phyloP scores from a whole-genome alignment of 2,888 invertebrate genomes.

The Acleris laterana region DNA sequence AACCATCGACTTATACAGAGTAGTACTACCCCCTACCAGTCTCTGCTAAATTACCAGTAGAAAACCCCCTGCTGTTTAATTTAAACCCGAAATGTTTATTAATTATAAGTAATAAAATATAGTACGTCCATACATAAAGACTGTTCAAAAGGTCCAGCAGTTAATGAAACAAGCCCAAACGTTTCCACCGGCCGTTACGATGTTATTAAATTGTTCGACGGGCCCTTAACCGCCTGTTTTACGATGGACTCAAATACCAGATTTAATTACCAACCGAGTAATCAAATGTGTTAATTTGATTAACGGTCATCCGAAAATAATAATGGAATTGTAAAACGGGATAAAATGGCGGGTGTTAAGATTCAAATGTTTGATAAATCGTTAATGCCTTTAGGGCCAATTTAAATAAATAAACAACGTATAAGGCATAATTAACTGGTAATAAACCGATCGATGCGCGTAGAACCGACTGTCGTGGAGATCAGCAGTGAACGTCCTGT shows the following conservation, averaged over 20 bases:
- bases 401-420: neutral
- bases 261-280: constrained; percentile 58
- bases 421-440: too few relatives aligned
- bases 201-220: constrained; percentile 82
- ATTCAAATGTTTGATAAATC: constrained; percentile 16
- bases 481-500: too few relatives aligned
- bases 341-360: constrained; percentile 14
- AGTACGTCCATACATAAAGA: constrained; percentile 48
- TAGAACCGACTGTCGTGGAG: too few relatives aligned
- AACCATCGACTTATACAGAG: too few relatives aligned
- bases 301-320: constrained; percentile 38
- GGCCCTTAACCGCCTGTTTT: constrained; percentile 69
- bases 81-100: constrained; percentile 49
- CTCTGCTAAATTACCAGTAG: too few relatives aligned
- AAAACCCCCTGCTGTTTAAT: neutral
- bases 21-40: too few relatives aligned
- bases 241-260: constrained; percentile 67
- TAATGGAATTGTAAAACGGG: constrained; percentile 29
- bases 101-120: constrained; percentile 69
- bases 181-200: constrained; percentile 74
- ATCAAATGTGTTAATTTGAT: constrained; percentile 49
- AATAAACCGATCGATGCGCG: too few relatives aligned
- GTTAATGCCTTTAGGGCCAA: neutral
- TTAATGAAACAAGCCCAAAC: constrained; percentile 78
- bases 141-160: constrained; percentile 64